phyloP scores from a whole-genome alignment of 2,113 vertebrate genomes.

The Martes martes region DNA sequence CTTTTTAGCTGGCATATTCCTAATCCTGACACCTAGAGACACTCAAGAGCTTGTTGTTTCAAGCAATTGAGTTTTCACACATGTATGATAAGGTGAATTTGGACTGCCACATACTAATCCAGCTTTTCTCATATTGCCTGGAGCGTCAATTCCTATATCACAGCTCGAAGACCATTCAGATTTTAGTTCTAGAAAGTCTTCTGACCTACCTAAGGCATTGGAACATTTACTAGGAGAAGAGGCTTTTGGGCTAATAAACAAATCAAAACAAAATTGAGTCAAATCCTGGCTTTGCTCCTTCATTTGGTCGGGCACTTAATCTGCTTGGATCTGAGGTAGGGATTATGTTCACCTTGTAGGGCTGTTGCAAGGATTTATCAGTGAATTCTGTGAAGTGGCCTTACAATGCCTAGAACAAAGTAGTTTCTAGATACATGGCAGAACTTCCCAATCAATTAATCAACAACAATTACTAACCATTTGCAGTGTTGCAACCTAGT shows the following conservation, averaged over 20 bases:
- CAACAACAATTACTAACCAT: not conserved
- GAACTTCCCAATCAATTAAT: not conserved
- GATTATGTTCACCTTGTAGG: not conserved
- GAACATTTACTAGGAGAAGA: conserved; percentile 11
- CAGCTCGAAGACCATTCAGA: not conserved
- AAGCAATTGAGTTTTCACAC: not conserved
- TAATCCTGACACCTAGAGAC: not conserved
- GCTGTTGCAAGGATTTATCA: not conserved
- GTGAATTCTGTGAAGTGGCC: not conserved
- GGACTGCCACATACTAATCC: not conserved
- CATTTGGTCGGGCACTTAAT: not conserved
- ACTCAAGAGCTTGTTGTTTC: not conserved
- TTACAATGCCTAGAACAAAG: not conserved
- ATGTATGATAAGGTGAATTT: not conserved
- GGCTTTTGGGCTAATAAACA: not conserved
- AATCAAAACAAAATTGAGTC: not conserved
- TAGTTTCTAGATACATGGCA: not conserved
- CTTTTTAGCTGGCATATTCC: not conserved
- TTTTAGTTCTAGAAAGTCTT: not conserved
- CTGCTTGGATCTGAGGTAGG: not conserved
- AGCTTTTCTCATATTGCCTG: not conserved
- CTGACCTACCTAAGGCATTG: not conserved
- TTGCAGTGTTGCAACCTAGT: not conserved
- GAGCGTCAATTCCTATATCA: not conserved
- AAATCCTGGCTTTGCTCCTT: not conserved